Evolutionary conservation across 2,888 invertebrate genomes (phyloP), one percentile per base, ranked within the genome.

Genomic region (Agrilus biguttatus): DNA sequence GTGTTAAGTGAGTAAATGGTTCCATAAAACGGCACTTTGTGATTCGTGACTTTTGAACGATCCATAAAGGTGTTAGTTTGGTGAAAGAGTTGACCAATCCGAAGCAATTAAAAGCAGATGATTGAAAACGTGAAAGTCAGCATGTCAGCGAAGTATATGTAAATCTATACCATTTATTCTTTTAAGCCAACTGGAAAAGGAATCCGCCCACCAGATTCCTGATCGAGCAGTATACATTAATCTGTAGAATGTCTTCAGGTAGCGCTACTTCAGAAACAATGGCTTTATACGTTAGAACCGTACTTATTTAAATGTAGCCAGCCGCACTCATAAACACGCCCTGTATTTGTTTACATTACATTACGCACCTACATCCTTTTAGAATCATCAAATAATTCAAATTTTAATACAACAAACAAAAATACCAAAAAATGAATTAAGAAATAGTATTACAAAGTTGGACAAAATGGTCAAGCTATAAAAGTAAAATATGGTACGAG

Each of bases 261-360:
- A 48, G 51, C 49, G 48, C 49, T 49, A 48, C 46, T 45, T 47
- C 42, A 40, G 40, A 42, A 45, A 51, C 51, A 51, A 51, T 51
- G 47, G 45, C 44, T 39, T 28, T 28, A 10, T 28, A 42, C 47
- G 43, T 48, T 43, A 41, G 44, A 44, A 40, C 48, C 46, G 45
- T 46, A 43, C 45, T 49, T 45, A 45, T 45, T 48, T 45, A 46
- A 47, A 46, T 47, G 47, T 33, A 45, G 39, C 43, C 47, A 51
- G 39, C 43, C 47, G 49, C 51, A 45, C 51, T 49, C 48, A 49
- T 49, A 51, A 50, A 44, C 44, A 49, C 40, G 39, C 28, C 21
- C 37, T 40, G 37, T 43, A 33, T 21, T 13, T 33, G 13, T 33
- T 40, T 40, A 40, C 28, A 28, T 40, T 40, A 40, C 28, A 28